phyloP scores from a whole-genome alignment of 1,140 invertebrate genomes.

The Penaeus japonicus region DNA sequence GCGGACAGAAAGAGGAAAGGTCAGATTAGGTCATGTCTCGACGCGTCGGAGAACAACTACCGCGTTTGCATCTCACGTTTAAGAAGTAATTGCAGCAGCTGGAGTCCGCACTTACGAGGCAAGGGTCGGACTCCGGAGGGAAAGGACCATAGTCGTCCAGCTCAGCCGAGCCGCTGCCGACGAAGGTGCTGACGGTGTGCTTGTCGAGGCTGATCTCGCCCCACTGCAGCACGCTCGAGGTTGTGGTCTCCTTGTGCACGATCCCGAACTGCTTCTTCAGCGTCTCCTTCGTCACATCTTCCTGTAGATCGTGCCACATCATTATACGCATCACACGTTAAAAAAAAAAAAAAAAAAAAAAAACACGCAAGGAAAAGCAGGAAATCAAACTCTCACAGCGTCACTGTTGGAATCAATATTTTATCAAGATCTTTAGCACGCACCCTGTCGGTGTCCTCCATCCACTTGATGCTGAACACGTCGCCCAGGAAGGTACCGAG shows the following conservation, averaged over 20 bases:
- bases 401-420: not conserved
- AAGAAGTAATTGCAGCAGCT: too few relatives aligned
- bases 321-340: not conserved
- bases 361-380: conserved; percentile 30
- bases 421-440: not conserved
- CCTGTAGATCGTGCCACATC: conserved; percentile 60
- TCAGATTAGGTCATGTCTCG: too few relatives aligned
- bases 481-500: conserved; percentile 70
- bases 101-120: not conserved
- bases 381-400: not conserved
- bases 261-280: conserved; percentile 69
- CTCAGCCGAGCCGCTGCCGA: not conserved
- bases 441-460: conserved; percentile 71
- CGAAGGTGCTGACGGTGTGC: not conserved
- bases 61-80: too few relatives aligned
- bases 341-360: not conserved
- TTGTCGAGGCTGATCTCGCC: conserved; percentile 15
- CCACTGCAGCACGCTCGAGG: conserved; percentile 67
- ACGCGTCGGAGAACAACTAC: too few relatives aligned
- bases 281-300: conserved; percentile 68
- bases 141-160: not conserved
- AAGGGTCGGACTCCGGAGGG: not conserved
- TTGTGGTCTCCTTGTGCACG: conserved; percentile 70
- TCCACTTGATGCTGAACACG: conserved; percentile 75
- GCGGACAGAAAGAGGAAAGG: too few relatives aligned